Percentiles rank a stretch among this genome's conserved stretches.
Evolutionary conservation across 1,140 invertebrate genomes (phyloP).

Genomic region (Mamestra configurata): DNA sequence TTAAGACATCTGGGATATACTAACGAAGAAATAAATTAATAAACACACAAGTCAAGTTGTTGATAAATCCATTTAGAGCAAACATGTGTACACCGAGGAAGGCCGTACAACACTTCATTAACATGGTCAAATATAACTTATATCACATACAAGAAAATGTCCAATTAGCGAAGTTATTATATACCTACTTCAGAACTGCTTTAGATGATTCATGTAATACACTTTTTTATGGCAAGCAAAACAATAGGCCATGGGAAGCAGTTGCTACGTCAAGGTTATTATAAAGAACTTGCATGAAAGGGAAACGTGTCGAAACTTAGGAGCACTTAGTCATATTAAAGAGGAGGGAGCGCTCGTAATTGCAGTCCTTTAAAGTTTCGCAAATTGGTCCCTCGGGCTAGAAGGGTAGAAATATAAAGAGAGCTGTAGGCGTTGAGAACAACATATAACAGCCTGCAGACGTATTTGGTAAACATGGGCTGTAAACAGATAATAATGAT

Average conservation of each 20-base stretch:
- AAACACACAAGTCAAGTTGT: background rate
- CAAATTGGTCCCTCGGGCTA: conserved; percentile 31
- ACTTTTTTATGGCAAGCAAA: conserved; percentile 11
- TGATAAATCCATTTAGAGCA: conserved; percentile 5
- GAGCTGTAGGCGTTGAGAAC: background rate
- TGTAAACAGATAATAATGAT: background rate
- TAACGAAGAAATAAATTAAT: conserved; percentile 13
- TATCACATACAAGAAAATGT: conserved; percentile 18
- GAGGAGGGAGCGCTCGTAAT: conserved; percentile 26
- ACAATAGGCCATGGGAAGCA: conserved; percentile 4
- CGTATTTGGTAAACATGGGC: conserved; percentile 2
- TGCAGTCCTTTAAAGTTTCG: conserved; percentile 10
- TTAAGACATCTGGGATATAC: background rate
- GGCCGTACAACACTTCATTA: conserved; percentile 4
- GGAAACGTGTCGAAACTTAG: background rate
- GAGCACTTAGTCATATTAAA: conserved; percentile 27
- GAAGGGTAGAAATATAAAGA: conserved; percentile 5
- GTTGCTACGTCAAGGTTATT: conserved; percentile 12
- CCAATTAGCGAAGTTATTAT: conserved; percentile 25
- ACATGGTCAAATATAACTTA: conserved; percentile 28
- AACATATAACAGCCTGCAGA: background rate
- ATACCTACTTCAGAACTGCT: background rate
- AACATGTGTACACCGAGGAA: conserved; percentile 20
- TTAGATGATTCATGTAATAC: conserved; percentile 16
- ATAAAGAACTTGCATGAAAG: background rate